Evolutionary conservation across 2,888 invertebrate species (phyloP).

Genomic region (Xylota segnis): DNA sequence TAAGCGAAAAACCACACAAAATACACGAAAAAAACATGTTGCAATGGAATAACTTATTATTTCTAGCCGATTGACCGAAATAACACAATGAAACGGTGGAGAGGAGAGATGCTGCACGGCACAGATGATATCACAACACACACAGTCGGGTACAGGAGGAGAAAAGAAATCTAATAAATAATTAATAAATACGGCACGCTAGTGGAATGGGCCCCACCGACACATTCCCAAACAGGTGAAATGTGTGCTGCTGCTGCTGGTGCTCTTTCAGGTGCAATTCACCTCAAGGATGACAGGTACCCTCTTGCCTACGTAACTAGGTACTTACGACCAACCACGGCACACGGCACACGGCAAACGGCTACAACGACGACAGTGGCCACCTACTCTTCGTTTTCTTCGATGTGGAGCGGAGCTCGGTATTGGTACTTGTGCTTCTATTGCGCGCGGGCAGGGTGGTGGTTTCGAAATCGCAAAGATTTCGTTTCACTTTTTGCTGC

Average conservation of each 20-base stretch:
- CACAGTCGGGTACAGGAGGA: slow-evolving; percentile 6
- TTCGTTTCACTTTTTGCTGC: slow-evolving; percentile 56
- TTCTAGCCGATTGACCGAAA: slow-evolving; percentile 68
- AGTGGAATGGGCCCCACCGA: slow-evolving; percentile 23
- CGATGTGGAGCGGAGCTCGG: slow-evolving; percentile 7
- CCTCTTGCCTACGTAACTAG: slow-evolving; percentile 60
- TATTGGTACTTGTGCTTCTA: slow-evolving; percentile 14
- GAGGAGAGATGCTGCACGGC: slow-evolving; percentile 62
- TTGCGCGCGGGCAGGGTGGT: slow-evolving; percentile 19
- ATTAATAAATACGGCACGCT: slow-evolving; percentile 33
- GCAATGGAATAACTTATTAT: slow-evolving; percentile 62
- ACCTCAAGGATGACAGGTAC: slow-evolving; percentile 74
- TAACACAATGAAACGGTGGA: slow-evolving; percentile 59
- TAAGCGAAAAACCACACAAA: slow-evolving; percentile 26
- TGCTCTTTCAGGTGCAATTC: slow-evolving; percentile 66
- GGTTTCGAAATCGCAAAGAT: slow-evolving; percentile 43
- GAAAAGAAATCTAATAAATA: slow-evolving; percentile 62
- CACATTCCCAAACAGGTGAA: slow-evolving; percentile 65
- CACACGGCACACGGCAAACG: too few relatives aligned
- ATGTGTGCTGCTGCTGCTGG: too few relatives aligned
- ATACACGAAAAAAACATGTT: slow-evolving; percentile 36
- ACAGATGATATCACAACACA: slow-evolving; percentile 58
- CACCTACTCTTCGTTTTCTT: slow-evolving; percentile 59
- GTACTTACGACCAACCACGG: slow-evolving; percentile 47
- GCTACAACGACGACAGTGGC: too few relatives aligned